Evolutionary conservation across 2,797 vertebrate species (phyloP), one percentile per base, ranked within the genome.

Genomic region (Neosilurus hyrtlii): DNA sequence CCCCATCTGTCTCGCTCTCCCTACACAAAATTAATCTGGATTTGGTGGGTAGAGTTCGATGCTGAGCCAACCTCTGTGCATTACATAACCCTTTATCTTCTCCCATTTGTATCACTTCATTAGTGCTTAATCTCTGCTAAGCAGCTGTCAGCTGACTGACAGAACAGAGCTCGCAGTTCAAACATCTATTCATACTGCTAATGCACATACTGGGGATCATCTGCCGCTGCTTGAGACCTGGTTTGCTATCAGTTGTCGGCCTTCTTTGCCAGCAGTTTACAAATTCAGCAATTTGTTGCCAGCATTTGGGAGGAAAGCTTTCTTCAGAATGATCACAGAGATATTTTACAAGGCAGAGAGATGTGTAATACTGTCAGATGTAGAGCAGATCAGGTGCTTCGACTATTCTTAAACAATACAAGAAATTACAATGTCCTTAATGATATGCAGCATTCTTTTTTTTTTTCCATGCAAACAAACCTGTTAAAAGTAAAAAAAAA

Each of bases 101-200:
- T 62, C 68, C 54, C 37, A 10, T 70, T 87, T 85, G 49, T 83
- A 54, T 79, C 78, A 77, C 91, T 92, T 94, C 92, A 93, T 94
- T 94, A 94, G 89, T 92, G 91, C 91, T 92, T 95, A 93, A 94
- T 95, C 93, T 90, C 86, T 87, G 87, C 90, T 91, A 92, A 91
- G 91, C 92, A 93, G 90, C 91, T 93, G 91, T 89, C 91, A 90
- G 82, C 88, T 88, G 87, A 92, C 68, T 76, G 85, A 82, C 49
- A 54, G 67, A 83, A 81, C 75, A 49, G 63, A 65, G 74, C 78
- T 83, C 62, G 26, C 37, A 51, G 56, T 80, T 82, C 74, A 83
- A 82, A 68, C 74, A 49, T 71, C 26, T 35, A 74, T 59, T 72
- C 22, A 52, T 70, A 62, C 4, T 71, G 79, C 30, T 49, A 71